These are phyloP conservation scores for Erythrocercus mccallii DNA, from an alignment of 2,113 vertebrate species.

Conservation along the genomic window DNA sequence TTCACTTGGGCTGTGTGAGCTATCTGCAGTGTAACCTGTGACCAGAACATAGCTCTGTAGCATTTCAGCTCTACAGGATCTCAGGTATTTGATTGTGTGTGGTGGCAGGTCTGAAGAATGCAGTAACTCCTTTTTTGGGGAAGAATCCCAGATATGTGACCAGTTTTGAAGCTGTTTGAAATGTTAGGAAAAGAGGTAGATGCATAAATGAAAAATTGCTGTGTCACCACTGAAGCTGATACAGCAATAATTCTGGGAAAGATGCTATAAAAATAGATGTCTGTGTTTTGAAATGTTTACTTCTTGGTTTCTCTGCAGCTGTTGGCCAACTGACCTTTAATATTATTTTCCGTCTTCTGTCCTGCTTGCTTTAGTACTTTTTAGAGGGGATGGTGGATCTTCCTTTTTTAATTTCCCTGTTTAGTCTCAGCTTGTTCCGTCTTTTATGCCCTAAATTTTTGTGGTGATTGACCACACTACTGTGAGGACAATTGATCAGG, in stretches of 20 bases:
- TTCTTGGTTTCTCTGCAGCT: slow-evolving; percentile 54
- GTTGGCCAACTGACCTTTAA: slow-evolving; percentile 37
- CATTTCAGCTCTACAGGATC: not conserved
- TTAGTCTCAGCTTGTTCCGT: slow-evolving; percentile 35
- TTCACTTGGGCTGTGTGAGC: not conserved
- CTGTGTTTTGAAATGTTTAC: slow-evolving; percentile 63
- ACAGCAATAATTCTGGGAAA: slow-evolving; percentile 49
- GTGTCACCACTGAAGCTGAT: slow-evolving; percentile 36
- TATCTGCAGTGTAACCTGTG: not conserved
- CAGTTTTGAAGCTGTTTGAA: not conserved
- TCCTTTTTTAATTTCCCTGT: slow-evolving; percentile 55
- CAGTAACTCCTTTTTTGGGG: not conserved
- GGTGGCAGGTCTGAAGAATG: not conserved
- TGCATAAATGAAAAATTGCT: slow-evolving; percentile 2
- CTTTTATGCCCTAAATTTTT: not conserved
- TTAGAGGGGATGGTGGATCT: not conserved
- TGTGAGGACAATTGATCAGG: not conserved
- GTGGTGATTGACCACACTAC: not conserved
- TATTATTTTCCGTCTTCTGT: slow-evolving; percentile 3
- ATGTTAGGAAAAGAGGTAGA: not conserved
- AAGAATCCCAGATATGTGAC: not conserved
- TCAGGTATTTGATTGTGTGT: not conserved
- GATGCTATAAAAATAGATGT: slow-evolving; percentile 56
- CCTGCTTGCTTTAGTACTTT: slow-evolving; percentile 44
- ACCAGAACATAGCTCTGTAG: not conserved